These are phyloP conservation scores for Ectemnius cavifrons DNA, from an alignment of 2,888 invertebrate species.

Conservation along the genomic window DNA sequence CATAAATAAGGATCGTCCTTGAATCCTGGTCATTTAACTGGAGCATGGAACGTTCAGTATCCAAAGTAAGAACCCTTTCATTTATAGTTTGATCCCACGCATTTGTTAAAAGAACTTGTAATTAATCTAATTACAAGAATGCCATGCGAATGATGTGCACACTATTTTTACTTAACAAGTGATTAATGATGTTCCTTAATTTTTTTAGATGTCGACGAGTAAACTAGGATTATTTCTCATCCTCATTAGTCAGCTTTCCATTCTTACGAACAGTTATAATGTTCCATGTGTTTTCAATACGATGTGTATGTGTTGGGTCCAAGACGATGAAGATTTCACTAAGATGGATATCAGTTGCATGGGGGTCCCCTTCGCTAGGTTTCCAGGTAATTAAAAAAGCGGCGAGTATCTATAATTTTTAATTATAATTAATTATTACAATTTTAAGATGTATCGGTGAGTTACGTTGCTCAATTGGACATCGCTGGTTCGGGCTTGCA, in stretches of 20 bases:
- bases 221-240: conserved; percentile 21
- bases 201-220: conserved; percentile 39
- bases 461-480: conserved; percentile 89
- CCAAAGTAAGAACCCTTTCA: too few relatives aligned
- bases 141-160: too few relatives aligned
- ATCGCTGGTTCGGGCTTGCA: conserved; percentile 90
- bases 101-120: too few relatives aligned
- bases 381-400: conserved; percentile 81
- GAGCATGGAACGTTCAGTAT: too few relatives aligned
- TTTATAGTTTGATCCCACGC: too few relatives aligned
- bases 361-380: conserved; percentile 85
- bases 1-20: too few relatives aligned
- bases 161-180: too few relatives aligned
- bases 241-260: conserved; percentile 24
- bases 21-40: too few relatives aligned
- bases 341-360: conserved; percentile 83
- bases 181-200: too few relatives aligned
- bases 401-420: background rate
- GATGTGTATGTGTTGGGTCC: conserved; percentile 85
- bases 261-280: conserved; percentile 64
- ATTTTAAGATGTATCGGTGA: conserved; percentile 86
- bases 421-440: background rate
- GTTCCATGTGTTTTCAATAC: conserved; percentile 84
- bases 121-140: too few relatives aligned
- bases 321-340: conserved; percentile 78